phyloP scores from a whole-genome alignment of 1,140 invertebrate species.

The Macrosteles quadrilineatus region DNA sequence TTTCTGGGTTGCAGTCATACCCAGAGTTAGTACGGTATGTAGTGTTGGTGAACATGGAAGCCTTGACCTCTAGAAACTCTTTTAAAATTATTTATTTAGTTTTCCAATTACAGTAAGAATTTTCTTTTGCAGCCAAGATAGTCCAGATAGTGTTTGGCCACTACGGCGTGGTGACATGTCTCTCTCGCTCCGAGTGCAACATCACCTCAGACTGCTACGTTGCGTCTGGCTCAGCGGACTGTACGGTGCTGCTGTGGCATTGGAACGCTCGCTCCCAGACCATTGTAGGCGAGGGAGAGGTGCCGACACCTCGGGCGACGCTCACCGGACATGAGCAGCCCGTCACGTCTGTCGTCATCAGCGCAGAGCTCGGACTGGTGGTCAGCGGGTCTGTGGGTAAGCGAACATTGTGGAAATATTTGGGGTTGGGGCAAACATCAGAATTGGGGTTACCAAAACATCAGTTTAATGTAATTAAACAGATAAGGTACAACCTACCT shows the following conservation, averaged over 20 bases:
- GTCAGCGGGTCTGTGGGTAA: constrained; percentile 89
- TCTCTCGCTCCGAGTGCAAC: constrained; percentile 95
- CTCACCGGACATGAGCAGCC: constrained; percentile 96
- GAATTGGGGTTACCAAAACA: no score
- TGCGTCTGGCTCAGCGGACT: constrained; percentile 96
- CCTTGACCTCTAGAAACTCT: no score
- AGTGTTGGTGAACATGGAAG: no score
- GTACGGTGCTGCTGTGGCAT: constrained; percentile 97
- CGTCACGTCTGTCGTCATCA: constrained; percentile 93
- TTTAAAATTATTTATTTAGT: no score
- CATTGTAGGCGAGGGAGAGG: constrained; percentile 94
- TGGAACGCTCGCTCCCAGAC: constrained; percentile 96
- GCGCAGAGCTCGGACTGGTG: constrained; percentile 96
- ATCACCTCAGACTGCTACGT: constrained; percentile 99
- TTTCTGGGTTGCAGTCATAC: no score
- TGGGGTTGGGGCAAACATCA: no score
- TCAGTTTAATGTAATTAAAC: no score
- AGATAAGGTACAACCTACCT: no score
- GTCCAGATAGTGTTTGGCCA: constrained; percentile 98
- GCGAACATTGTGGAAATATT: constrained; percentile 48
- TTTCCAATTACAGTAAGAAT: no score
- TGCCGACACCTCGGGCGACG: constrained; percentile 92
- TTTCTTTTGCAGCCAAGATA: constrained; percentile 79
- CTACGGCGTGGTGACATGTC: constrained; percentile 97
- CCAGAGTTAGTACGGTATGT: no score